These are phyloP conservation scores for Leistus spinibarbis DNA, from an alignment of 2,888 invertebrate species.

Conservation along the genomic window DNA sequence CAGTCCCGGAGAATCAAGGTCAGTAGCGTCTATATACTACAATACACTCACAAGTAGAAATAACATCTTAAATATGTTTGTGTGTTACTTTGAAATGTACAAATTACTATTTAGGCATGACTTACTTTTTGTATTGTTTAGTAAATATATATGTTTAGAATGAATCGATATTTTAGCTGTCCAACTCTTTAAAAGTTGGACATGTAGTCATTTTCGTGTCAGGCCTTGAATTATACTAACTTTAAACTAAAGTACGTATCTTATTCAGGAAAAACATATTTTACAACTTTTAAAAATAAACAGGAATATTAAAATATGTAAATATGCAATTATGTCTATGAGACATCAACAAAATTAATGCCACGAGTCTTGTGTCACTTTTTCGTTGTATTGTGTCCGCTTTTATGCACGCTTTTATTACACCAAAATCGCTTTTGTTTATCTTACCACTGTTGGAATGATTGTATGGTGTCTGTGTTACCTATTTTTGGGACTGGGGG, in stretches of 20 bases:
- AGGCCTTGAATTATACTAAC: too few relatives aligned
- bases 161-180: neutral
- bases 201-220: too few relatives aligned
- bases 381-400: slow-evolving; percentile 25
- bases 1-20: slow-evolving; percentile 81
- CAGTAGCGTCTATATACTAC: slow-evolving; percentile 45
- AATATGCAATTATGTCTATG: too few relatives aligned
- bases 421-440: neutral
- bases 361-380: slow-evolving; percentile 33
- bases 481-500: neutral
- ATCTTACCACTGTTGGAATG: neutral
- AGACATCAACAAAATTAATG: neutral
- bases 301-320: too few relatives aligned
- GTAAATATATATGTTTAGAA: neutral
- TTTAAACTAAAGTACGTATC: too few relatives aligned
- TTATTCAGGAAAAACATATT: too few relatives aligned
- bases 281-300: too few relatives aligned
- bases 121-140: neutral
- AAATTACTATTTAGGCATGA: neutral
- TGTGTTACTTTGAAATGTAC: neutral
- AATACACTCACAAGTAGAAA: neutral
- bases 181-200: too few relatives aligned
- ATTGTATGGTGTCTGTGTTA: neutral
- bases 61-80: too few relatives aligned
- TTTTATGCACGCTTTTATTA: slow-evolving; percentile 27